A percentile compares a stretch with the other conserved stretches of the same genome.
Conservation (phyloP, 2,113 vertebrate species). For the Ranitomeya imitator region DNA sequence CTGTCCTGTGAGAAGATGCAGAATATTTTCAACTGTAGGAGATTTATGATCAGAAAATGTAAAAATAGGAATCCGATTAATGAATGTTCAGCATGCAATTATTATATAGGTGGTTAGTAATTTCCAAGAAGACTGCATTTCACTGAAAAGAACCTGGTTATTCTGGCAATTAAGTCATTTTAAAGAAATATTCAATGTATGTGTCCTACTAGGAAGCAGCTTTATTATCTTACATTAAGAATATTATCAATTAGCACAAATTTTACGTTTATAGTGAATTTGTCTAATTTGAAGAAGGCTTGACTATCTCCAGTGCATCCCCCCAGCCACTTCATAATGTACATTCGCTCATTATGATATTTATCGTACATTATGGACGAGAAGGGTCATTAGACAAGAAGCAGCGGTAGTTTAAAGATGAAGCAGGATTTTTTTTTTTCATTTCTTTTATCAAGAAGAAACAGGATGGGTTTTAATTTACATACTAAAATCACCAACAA, state of each 20-base stretch:
- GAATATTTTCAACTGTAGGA: not conserved
- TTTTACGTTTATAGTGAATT: conserved; percentile 16
- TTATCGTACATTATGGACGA: conserved; percentile 1
- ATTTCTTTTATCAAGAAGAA: not conserved
- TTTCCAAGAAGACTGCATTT: conserved; percentile 35
- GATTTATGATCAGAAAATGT: not conserved
- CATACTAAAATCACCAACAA: not conserved
- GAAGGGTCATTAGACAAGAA: not conserved
- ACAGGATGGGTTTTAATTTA: not conserved
- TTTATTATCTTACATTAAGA: conserved; percentile 48
- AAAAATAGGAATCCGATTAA: not conserved
- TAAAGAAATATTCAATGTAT: conserved; percentile 30
- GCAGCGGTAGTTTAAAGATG: not conserved
- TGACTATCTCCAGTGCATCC: not conserved
- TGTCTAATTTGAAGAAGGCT: conserved; percentile 4
- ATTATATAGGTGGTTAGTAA: conserved; percentile 19
- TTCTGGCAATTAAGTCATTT: conserved; percentile 35
- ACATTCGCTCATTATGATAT: conserved; percentile 35
- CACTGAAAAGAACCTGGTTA: not conserved
- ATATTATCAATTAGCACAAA: conserved; percentile 43
- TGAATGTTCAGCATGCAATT: conserved; percentile 14
- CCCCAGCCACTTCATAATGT: conserved; percentile 10
- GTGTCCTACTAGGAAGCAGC: conserved; percentile 25
- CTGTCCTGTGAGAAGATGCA: not conserved
- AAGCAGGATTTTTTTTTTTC: not conserved